phyloP scores from a whole-genome alignment of 2,888 invertebrate genomes.

The Sinodicranocentrus sp. region DNA sequence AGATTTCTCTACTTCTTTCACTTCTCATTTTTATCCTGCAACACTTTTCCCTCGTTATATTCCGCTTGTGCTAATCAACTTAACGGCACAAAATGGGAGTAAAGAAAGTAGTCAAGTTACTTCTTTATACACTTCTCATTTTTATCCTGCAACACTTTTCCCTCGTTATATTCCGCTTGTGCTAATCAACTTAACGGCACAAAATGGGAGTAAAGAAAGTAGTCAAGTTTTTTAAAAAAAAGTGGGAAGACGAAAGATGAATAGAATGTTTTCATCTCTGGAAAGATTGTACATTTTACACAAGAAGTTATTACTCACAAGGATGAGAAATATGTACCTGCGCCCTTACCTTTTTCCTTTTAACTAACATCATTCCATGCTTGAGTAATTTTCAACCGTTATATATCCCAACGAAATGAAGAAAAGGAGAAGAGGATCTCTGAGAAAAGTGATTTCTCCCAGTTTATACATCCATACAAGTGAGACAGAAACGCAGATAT shows the following conservation, averaged over 20 bases:
- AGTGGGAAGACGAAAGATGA: conserved; percentile 14
- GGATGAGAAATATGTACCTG: conserved; percentile 26
- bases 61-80: conserved; percentile 47
- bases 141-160: conserved; percentile 25
- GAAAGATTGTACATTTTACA: conserved; percentile 19
- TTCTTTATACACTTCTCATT: conserved; percentile 50
- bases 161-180: conserved; percentile 23
- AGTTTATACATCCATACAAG: not conserved
- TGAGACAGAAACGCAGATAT: not conserved
- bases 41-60: conserved; percentile 22
- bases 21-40: conserved; percentile 43
- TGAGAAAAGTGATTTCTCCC: conserved; percentile 45
- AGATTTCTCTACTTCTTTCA: conserved; percentile 52
- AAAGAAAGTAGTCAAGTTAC: conserved; percentile 11
- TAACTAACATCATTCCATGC: conserved; percentile 30
- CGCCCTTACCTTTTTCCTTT: conserved; percentile 34
- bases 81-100: conserved; percentile 43
- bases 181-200: conserved; percentile 55
- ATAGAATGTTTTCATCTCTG: conserved; percentile 16
- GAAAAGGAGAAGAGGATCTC: conserved; percentile 10
- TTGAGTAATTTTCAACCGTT: conserved; percentile 47
- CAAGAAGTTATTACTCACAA: not conserved
- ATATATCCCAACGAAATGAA: conserved; percentile 5
- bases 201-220: conserved; percentile 36
- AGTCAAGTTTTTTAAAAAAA: not conserved